Evolutionary conservation across 2,113 vertebrate species (phyloP).

Genomic region (Caretta caretta): DNA sequence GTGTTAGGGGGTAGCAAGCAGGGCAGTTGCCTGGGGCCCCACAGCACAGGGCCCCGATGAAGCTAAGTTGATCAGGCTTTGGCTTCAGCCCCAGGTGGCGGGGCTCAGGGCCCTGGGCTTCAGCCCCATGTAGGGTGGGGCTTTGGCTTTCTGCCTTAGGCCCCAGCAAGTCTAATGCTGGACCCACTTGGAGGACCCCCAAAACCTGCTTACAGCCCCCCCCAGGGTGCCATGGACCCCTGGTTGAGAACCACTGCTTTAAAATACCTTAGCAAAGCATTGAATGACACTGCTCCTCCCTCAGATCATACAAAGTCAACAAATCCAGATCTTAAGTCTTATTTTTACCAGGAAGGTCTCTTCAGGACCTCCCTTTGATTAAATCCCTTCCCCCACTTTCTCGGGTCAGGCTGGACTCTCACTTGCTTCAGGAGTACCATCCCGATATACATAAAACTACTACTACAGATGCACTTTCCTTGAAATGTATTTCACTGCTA

Average conservation of each 20-base stretch:
- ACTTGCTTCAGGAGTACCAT: rapidly evolving
- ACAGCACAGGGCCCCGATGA: no score
- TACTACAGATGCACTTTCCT: background rate
- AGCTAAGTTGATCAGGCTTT: no score
- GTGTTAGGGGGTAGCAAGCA: no score
- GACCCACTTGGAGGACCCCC: no score
- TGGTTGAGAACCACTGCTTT: background rate
- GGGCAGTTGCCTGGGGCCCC: no score
- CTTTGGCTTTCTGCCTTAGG: no score
- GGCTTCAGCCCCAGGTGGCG: no score
- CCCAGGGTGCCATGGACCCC: no score
- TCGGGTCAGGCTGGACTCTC: background rate
- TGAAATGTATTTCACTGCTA: background rate
- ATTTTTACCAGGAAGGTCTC: background rate
- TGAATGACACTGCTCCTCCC: background rate
- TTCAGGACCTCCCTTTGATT: background rate
- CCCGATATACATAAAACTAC: background rate
- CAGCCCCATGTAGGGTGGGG: no score
- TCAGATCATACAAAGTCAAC: background rate
- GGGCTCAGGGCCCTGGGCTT: no score
- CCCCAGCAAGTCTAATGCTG: no score
- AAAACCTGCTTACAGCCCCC: no score
- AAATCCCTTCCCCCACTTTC: background rate
- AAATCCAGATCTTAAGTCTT: background rate
- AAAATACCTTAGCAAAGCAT: background rate